A percentile compares a stretch with the other conserved stretches of the same genome.
phyloP scores from a whole-genome alignment of 2,113 vertebrate genomes.

The Pomatorhinus ruficollis region DNA sequence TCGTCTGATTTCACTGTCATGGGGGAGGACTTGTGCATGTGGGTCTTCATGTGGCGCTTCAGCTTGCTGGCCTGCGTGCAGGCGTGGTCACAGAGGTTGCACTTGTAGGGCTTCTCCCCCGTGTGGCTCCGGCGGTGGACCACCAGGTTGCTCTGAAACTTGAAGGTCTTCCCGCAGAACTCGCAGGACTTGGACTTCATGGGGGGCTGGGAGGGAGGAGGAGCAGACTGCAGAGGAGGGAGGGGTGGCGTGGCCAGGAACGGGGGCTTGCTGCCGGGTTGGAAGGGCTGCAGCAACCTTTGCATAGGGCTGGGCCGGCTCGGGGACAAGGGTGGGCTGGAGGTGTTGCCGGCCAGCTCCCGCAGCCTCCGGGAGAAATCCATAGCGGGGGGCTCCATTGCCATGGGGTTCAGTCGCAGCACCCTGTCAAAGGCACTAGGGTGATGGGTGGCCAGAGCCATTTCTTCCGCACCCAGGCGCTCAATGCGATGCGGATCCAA shows the following conservation, averaged over 20 bases:
- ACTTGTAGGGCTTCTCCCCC: conserved; percentile 99
- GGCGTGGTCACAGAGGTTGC: conserved; percentile 98
- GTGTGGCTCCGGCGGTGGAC: conserved; percentile 99
- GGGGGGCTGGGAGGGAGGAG: conserved; percentile 89
- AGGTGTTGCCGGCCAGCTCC: conserved; percentile 98
- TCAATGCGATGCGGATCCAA: conserved; percentile 95
- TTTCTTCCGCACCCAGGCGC: conserved; percentile 97
- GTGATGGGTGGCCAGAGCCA: conserved; percentile 98
- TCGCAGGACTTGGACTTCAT: conserved; percentile 98
- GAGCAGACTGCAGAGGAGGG: conserved; percentile 93
- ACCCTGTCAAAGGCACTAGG: conserved; percentile 99
- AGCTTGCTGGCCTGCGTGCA: conserved; percentile 99
- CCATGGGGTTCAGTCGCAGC: conserved; percentile 98
- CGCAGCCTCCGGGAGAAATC: conserved; percentile 99
- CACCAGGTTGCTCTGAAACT: conserved; percentile 99
- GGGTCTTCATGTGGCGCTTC: conserved; percentile 99
- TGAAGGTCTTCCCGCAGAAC: conserved; percentile 98
- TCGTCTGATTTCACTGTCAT: conserved; percentile 96
- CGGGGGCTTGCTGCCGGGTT: conserved; percentile 93
- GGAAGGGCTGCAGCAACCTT: conserved; percentile 99
- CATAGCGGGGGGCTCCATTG: conserved; percentile 98
- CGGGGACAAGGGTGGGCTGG: conserved; percentile 95
- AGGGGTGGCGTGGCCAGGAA: conserved; percentile 96
- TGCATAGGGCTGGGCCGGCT: conserved; percentile 98
- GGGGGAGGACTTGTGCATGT: conserved; percentile 98